Evolutionary conservation across 2,888 invertebrate species (phyloP).

Genomic region (Pseudoips prasinana): DNA sequence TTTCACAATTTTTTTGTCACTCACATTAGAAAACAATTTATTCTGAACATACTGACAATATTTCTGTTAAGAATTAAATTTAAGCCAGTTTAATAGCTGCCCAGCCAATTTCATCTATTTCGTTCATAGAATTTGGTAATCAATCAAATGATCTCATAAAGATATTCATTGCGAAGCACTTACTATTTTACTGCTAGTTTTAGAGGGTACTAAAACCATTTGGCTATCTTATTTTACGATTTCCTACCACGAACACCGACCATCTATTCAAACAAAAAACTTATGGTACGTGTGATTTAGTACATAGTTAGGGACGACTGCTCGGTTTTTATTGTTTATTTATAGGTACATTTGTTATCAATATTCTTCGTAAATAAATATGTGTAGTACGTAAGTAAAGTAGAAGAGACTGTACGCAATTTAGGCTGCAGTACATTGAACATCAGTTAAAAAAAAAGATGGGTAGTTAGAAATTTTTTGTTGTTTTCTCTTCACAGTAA

Average conservation of each 20-base stretch:
- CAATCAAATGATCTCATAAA: constrained; percentile 71
- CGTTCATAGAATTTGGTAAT: constrained; percentile 53
- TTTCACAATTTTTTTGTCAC: too few relatives aligned
- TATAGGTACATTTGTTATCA: constrained; percentile 16
- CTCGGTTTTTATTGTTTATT: constrained; percentile 15
- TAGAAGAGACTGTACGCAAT: too few relatives aligned
- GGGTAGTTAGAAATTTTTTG: background rate
- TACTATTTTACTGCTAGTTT: constrained; percentile 70
- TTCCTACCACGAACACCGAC: constrained; percentile 44
- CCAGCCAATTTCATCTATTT: constrained; percentile 19
- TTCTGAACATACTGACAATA: too few relatives aligned
- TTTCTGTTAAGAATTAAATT: too few relatives aligned
- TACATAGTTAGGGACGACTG: constrained; percentile 18
- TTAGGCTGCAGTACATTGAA: background rate
- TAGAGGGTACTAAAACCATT: constrained; percentile 70
- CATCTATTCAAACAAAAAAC: constrained; percentile 57
- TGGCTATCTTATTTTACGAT: constrained; percentile 71
- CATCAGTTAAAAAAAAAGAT: background rate
- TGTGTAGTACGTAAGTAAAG: background rate
- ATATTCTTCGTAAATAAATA: constrained; percentile 4
- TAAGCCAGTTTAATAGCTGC: constrained; percentile 18
- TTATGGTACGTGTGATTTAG: constrained; percentile 56
- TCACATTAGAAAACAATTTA: too few relatives aligned
- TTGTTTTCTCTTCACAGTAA: background rate
- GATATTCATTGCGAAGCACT: constrained; percentile 67